phyloP scores from a whole-genome alignment of 2,797 vertebrate species.

The Ciconia nigra region DNA sequence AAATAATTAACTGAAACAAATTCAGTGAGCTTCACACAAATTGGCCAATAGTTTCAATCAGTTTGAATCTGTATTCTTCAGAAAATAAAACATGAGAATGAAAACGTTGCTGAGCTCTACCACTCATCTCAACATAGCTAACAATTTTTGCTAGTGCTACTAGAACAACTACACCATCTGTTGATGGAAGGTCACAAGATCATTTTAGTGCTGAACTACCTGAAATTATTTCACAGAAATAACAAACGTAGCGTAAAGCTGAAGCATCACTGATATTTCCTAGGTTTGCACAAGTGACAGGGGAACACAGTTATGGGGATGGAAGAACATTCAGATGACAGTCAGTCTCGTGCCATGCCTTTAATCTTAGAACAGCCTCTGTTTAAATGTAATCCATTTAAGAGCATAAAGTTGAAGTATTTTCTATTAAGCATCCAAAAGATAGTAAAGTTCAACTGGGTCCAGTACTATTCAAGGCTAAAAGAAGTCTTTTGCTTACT shows the following conservation, averaged over 20 bases:
- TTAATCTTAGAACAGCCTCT: background rate
- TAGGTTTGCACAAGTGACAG: background rate
- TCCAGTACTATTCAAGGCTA: background rate
- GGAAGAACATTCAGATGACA: background rate
- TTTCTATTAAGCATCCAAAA: conserved; percentile 30
- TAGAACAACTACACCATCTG: background rate
- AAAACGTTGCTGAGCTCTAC: background rate
- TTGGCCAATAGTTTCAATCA: background rate
- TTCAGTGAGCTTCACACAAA: background rate
- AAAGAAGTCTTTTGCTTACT: background rate
- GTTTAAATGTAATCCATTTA: background rate
- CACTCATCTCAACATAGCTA: background rate
- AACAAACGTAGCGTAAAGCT: background rate
- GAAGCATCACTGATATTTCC: background rate
- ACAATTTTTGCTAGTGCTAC: background rate
- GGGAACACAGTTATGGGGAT: background rate
- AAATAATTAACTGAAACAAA: background rate
- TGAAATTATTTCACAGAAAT: background rate
- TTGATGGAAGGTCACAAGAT: background rate
- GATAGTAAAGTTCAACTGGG: background rate
- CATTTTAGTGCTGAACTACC: background rate
- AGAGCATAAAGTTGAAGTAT: conserved; percentile 7
- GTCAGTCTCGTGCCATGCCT: background rate
- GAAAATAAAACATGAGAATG: background rate
- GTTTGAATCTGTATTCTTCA: background rate